phyloP scores from a whole-genome alignment of 2,888 invertebrate genomes.

The Bibio marci region DNA sequence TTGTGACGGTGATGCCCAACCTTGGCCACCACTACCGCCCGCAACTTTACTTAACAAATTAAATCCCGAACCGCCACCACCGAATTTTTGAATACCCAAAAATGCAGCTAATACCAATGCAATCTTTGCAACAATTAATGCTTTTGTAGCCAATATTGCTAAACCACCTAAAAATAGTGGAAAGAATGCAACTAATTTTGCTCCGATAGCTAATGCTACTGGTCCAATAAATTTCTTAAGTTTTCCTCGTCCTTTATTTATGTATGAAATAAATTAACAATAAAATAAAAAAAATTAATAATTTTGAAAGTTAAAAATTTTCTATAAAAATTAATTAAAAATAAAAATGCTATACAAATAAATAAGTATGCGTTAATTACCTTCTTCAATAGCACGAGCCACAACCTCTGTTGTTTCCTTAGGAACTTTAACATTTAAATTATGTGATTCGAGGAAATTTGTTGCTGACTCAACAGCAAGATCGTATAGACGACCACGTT shows the following conservation, averaged over 20 bases:
- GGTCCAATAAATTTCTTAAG: constrained; percentile 57
- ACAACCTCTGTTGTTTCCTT: constrained; percentile 44
- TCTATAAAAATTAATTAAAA: too few relatives aligned
- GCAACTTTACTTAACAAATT: constrained; percentile 17
- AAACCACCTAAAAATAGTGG: constrained; percentile 55
- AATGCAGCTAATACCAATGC: constrained; percentile 57
- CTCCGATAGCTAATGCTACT: constrained; percentile 47
- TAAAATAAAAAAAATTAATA: too few relatives aligned
- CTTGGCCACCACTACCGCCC: constrained; percentile 13
- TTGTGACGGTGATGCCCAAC: constrained; percentile 12
- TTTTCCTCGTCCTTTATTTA: constrained; percentile 46
- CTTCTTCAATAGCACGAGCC: constrained; percentile 60
- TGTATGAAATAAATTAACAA: too few relatives aligned
- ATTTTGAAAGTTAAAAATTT: too few relatives aligned
- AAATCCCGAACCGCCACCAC: constrained; percentile 32
- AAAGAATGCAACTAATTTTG: constrained; percentile 51
- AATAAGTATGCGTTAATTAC: constrained; percentile 26
- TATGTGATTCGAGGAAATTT: constrained; percentile 40
- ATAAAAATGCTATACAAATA: too few relatives aligned
- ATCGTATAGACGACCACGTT: constrained; percentile 33
- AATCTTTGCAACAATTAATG: constrained; percentile 58
- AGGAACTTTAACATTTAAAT: constrained; percentile 52
- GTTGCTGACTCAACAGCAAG: constrained; percentile 37
- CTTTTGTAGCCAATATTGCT: constrained; percentile 56
- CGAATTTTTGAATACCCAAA: constrained; percentile 48